Evolutionary conservation across 2,888 invertebrate genomes (phyloP), one percentile per base, ranked within the genome.

Genomic region (Ophion slaviceki): DNA sequence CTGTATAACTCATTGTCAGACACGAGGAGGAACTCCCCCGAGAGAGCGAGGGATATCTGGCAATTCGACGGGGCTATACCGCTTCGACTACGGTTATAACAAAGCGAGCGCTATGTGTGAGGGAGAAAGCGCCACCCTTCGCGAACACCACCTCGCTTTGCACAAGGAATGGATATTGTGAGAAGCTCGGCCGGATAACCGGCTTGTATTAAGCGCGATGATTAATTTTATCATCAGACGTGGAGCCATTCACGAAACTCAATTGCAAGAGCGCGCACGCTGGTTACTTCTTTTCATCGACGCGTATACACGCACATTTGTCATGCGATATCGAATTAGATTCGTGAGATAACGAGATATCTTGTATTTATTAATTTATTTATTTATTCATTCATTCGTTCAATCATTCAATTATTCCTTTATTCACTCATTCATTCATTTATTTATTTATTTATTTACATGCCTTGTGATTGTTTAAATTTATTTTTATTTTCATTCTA

Each of bases 1-100:
- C 45, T 64, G 81, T 87, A 87, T 87, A 80, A 72, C 85, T 88
- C 86, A 88, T 88, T 88, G 87, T 88, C 86, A 86, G 84, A 77
- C 80, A 45, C 20, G 24, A 17, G 75, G n/a, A 47, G 78, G 24
- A 70, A 81, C 53, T 85, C 84, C 68, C 78, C 61, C 17, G 81
- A 78, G 85, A 72, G 80, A 74, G 80, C 78, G 81, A 70, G 66
- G 36, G 67, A 72, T 74, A 85, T 75, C 81, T 59, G 59, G 62
- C 72, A 53, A 82, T 79, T 78, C 64, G 75, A 72, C 59, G 57
- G 36, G 70, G 11, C 47, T 47, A 47, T 11, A 47, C 11, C 11
- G 3, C 47, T 14, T 8, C 14, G 47, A 47, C 47, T 47, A 47
- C 47, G 11, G 47, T 47, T 47, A 47, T 47, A 47, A 47, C 47